A percentile compares a stretch with the other conserved stretches of the same genome.
Conservation (phyloP, 2,113 vertebrate genomes). For the Rhinolophus sinicus region DNA sequence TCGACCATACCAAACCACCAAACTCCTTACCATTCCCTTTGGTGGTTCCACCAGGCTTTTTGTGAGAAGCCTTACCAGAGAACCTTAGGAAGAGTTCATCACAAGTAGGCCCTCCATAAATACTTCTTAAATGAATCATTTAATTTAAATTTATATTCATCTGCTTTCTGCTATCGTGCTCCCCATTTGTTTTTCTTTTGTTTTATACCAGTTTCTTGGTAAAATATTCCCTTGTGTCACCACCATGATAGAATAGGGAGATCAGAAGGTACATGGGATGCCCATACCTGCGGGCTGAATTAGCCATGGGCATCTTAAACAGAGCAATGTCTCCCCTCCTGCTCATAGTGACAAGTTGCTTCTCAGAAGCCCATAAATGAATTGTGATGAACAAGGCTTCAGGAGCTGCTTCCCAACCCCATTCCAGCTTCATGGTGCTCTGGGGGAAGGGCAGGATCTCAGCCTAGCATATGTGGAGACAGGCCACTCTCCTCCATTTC, state of each 20-base stretch:
- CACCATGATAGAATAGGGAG: background rate
- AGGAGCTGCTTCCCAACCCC: background rate
- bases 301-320: background rate
- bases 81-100: background rate
- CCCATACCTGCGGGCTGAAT: background rate
- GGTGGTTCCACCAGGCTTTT: background rate
- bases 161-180: background rate
- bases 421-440: background rate
- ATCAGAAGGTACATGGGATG: background rate
- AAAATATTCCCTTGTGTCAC: background rate
- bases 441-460: background rate
- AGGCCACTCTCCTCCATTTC: background rate
- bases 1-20: background rate
- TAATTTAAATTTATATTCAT: background rate
- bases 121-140: background rate
- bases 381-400: background rate
- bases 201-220: background rate
- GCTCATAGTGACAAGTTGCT: background rate
- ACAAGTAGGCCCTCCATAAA: background rate
- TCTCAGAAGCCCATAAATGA: constrained; percentile 13
- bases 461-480: background rate
- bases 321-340: background rate
- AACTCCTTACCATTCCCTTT: background rate
- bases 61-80: background rate
- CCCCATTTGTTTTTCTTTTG: background rate